These are phyloP conservation scores for Ormyrus nitidulus DNA, from an alignment of 2,888 invertebrate genomes.

Conservation along the genomic window DNA sequence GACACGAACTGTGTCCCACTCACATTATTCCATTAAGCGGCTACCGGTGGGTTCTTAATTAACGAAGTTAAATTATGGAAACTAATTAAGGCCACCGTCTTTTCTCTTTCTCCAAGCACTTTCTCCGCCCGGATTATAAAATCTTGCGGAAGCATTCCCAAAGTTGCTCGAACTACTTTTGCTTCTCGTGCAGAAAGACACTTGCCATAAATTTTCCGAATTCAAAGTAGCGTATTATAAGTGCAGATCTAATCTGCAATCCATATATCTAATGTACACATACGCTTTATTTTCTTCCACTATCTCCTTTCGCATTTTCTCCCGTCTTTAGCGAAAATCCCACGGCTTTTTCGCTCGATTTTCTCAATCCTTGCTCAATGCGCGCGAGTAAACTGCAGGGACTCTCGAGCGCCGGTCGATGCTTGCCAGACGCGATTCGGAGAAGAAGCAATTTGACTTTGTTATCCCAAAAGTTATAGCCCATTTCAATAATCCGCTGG, in stretches of 20 bases:
- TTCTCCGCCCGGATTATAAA: background rate
- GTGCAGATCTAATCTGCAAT: too few relatives aligned
- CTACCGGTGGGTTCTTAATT: slow-evolving; percentile 48
- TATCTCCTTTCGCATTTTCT: slow-evolving; percentile 2
- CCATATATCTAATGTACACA: too few relatives aligned
- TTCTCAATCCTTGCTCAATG: slow-evolving; percentile 3
- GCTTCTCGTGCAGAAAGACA: too few relatives aligned
- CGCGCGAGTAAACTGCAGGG: background rate
- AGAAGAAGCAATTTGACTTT: slow-evolving; percentile 42
- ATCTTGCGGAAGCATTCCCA: background rate
- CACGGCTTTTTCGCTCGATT: slow-evolving; percentile 37
- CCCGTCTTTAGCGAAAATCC: slow-evolving; percentile 23
- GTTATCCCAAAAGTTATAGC: slow-evolving; percentile 49
- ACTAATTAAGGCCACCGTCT: slow-evolving; percentile 49
- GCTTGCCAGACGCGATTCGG: background rate
- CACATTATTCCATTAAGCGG: too few relatives aligned
- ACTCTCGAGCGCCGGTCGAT: slow-evolving; percentile 13
- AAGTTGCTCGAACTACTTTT: too few relatives aligned
- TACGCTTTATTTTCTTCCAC: background rate
- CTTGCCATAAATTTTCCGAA: too few relatives aligned
- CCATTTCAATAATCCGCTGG: slow-evolving; percentile 44
- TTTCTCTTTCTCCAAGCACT: background rate
- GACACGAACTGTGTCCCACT: too few relatives aligned
- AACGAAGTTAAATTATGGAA: slow-evolving; percentile 57
- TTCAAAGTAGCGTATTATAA: too few relatives aligned